Evolutionary conservation across 2,113 vertebrate genomes (phyloP).

Genomic region (Apistogramma diplotaenia): DNA sequence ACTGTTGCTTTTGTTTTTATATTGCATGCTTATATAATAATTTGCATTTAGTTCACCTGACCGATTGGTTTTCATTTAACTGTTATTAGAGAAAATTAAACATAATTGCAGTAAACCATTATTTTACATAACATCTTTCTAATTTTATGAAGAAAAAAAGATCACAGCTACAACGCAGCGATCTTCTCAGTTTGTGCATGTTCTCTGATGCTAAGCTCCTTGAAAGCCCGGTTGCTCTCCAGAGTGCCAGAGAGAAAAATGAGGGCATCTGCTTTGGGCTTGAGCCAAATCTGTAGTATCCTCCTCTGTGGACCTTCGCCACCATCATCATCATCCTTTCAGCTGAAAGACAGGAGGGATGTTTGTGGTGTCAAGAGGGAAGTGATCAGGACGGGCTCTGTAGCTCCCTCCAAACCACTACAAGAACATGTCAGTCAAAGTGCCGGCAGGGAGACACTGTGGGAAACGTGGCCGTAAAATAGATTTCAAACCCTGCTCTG

Average conservation of each 20-base stretch:
- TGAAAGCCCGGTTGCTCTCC: background rate
- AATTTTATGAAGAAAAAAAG: background rate
- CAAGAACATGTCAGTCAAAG: conserved; percentile 2
- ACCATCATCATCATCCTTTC: background rate
- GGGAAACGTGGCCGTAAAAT: background rate
- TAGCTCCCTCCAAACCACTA: conserved; percentile 7
- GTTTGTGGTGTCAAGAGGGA: conserved; percentile 21
- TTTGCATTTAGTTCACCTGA: background rate
- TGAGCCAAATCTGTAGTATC: conserved; percentile 11
- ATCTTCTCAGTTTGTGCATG: conserved; percentile 6
- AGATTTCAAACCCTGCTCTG: background rate
- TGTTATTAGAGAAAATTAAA: background rate
- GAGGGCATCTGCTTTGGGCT: conserved; percentile 9
- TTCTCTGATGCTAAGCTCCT: background rate
- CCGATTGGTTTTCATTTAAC: background rate
- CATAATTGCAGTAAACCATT: background rate
- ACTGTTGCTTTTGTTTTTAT: background rate
- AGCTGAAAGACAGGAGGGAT: conserved; percentile 20
- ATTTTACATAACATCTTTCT: background rate
- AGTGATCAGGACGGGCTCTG: background rate
- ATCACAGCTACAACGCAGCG: background rate
- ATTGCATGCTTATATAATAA: background rate
- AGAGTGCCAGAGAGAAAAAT: conserved; percentile 17
- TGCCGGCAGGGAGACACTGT: background rate
- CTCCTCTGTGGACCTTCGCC: conserved; percentile 1